phyloP scores from a whole-genome alignment of 2,888 invertebrate genomes.

The Dasypogon diadema region DNA sequence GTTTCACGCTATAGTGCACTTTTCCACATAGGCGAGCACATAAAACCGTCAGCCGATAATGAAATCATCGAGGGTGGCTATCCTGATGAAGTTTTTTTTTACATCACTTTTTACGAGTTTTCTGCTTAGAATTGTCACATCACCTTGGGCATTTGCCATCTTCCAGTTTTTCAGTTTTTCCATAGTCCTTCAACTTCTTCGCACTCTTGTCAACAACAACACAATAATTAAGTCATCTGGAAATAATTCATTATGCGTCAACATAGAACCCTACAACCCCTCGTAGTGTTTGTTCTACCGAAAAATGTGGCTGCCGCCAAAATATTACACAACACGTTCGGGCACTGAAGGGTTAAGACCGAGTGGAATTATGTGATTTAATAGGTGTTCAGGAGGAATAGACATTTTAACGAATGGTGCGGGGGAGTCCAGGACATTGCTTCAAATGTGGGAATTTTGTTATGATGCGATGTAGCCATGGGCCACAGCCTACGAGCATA shows the following conservation, averaged over 20 bases:
- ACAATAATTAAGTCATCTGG: neutral
- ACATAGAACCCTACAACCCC: neutral
- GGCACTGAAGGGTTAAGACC: neutral
- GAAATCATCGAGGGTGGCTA: neutral
- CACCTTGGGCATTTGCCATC: neutral
- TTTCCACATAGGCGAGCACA: conserved; percentile 52
- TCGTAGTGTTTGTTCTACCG: neutral
- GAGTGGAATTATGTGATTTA: neutral
- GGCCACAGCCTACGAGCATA: neutral
- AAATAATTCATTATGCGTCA: conserved; percentile 16
- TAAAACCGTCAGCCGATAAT: neutral
- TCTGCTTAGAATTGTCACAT: neutral
- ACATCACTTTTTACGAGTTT: neutral
- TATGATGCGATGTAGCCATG: too few species aligned
- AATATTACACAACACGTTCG: neutral
- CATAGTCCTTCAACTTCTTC: neutral
- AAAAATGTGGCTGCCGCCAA: neutral
- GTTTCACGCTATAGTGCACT: conserved; percentile 52
- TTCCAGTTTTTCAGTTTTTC: neutral
- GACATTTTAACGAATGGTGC: too few species aligned
- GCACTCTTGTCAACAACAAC: neutral
- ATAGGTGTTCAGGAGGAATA: neutral
- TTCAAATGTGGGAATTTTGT: too few species aligned
- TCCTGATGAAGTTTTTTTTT: neutral
- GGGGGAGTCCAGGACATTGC: too few species aligned